phyloP scores from a whole-genome alignment of 2,797 vertebrate species.

The Mormyrus proboscirostris region DNA sequence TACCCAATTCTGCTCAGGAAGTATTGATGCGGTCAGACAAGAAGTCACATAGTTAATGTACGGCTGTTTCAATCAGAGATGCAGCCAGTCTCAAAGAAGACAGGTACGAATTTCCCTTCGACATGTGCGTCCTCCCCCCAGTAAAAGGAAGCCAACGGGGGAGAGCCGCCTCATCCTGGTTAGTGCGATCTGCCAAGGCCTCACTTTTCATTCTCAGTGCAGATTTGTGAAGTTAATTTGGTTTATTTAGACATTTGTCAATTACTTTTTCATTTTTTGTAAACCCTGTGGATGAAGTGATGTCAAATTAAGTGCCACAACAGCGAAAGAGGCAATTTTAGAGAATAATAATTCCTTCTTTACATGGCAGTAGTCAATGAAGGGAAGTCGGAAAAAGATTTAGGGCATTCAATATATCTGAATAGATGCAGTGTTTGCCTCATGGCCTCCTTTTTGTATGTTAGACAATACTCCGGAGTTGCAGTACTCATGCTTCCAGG shows the following conservation, averaged over 20 bases:
- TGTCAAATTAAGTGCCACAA: not conserved
- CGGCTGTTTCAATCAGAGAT: not conserved
- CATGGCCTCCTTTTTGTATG: not conserved
- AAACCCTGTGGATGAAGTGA: not conserved
- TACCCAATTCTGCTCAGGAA: not conserved
- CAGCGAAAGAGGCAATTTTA: not conserved
- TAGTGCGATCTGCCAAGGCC: not conserved
- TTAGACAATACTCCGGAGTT: not conserved
- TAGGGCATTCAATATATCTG: not conserved
- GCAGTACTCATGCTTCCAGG: not conserved
- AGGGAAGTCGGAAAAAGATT: not conserved
- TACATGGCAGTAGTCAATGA: not conserved
- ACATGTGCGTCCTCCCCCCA: not conserved
- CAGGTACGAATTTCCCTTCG: not conserved
- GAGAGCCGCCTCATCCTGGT: not conserved
- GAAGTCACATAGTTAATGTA: not conserved
- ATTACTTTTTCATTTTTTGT: not conserved
- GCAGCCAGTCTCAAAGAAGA: not conserved
- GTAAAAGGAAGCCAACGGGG: not conserved
- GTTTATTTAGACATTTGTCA: not conserved
- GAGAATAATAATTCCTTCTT: not conserved
- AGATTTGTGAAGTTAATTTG: not conserved
- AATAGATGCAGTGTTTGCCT: not conserved
- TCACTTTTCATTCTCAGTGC: not conserved
- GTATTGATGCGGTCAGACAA: not conserved